Base-by-base conservation (phyloP, 2,888 invertebrate species). In the Crematogaster levior region DNA sequence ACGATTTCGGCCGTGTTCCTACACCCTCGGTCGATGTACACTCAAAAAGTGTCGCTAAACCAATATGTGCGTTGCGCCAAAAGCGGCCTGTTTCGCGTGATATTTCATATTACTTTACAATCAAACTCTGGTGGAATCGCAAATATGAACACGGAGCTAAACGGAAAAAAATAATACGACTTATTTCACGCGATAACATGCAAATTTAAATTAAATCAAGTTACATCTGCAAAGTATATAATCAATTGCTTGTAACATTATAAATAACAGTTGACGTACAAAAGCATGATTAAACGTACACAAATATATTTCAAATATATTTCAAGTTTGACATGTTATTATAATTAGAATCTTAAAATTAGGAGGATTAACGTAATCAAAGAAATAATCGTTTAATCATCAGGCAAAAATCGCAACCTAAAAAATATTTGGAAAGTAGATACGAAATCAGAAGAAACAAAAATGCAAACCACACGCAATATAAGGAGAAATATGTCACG, bases 1-100 rank as follows among this genome's bases (percentile, higher is more conserved):
- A 86, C 84, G 85, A 85, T 85, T 88, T 82, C 82, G 58, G 37
- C 40, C 27, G 72, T 83, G 68, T 56, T 34, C 34, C 68, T 56
- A 46, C 77, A 77, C 12, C 24, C 18, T 40, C 68, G 68, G 43
- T 21, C 18, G 4, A 6, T 53, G 77, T 68, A 68, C 46, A 77
- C n/a, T 43, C 43, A 68, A 77, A 77, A 77, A 77, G 43, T 51
- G 53, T 43, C 61, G 24, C 74, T 68, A 68, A 34, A 58, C 43
- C 77, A 77, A 77, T 77, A 80, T 80, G 40, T 80, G 40, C 80
- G n/a, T 51, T 53, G 48, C 60, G 48, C 48, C 72, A 80, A 73
- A 37, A 80, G 60, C 58, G 73, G 60, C 21, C 27, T 40, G 56
- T 79, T 53, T 56, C 56, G 34, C 27, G 48, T 48, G 27, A 66